Conservation (phyloP, 2,888 invertebrate species). For the Chouioia cunea region DNA sequence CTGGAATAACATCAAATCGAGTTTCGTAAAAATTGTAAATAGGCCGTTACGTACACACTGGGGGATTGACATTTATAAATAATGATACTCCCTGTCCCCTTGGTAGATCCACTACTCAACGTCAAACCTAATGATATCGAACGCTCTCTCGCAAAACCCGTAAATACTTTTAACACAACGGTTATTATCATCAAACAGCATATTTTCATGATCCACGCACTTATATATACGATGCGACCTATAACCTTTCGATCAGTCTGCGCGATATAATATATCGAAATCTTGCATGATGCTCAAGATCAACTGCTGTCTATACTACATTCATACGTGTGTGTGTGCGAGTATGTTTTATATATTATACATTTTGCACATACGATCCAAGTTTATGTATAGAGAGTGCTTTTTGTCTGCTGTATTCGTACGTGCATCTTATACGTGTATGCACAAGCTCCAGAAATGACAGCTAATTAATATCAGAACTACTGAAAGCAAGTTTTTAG, state of each 20-base stretch:
- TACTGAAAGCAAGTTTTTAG: no score
- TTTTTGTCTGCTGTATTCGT: neutral
- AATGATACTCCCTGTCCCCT: slow-evolving; percentile 54
- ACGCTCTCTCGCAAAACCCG: neutral
- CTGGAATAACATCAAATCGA: slow-evolving; percentile 15
- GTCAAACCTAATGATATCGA: neutral
- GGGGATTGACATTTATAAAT: slow-evolving; percentile 17
- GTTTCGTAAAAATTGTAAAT: slow-evolving; percentile 27
- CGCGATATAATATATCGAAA: slow-evolving; percentile 20
- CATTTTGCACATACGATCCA: slow-evolving; percentile 16
- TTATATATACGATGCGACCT: slow-evolving; percentile 6
- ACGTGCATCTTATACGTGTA: no score
- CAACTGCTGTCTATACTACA: slow-evolving; percentile 11
- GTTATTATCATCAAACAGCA: neutral
- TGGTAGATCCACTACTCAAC: slow-evolving; percentile 57
- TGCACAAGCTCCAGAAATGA: no score
- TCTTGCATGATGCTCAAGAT: slow-evolving; percentile 51
- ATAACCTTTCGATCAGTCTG: no score
- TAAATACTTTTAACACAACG: neutral
- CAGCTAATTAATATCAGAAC: no score
- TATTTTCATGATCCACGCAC: slow-evolving; percentile 1
- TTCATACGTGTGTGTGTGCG: slow-evolving; percentile 3
- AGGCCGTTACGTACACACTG: no score
- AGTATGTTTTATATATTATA: slow-evolving; percentile 6
- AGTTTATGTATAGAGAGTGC: neutral